These are phyloP conservation scores for Salpingus planirostris DNA, from an alignment of 2,888 invertebrate species.

Conservation along the genomic window DNA sequence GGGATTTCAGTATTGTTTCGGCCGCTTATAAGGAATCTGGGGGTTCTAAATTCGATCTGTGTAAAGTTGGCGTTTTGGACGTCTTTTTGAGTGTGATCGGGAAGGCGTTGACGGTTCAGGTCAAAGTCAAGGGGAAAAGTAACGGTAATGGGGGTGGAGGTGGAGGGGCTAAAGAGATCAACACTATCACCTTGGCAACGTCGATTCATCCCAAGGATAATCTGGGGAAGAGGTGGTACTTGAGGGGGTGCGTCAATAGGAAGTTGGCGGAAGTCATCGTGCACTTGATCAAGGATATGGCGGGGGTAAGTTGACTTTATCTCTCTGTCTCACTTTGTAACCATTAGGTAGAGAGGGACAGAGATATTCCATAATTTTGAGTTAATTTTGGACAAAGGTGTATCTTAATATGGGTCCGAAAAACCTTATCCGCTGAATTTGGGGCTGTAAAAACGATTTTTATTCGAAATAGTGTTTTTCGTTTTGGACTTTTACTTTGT, in stretches of 20 bases:
- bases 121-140: conserved; percentile 66
- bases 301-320: conserved; percentile 55
- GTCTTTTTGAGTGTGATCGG: conserved; percentile 85
- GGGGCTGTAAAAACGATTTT: no score
- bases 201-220: conserved; percentile 51
- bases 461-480: no score
- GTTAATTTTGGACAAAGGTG: no score
- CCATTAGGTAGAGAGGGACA: background rate
- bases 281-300: conserved; percentile 82
- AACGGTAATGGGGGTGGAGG: conserved; percentile 33
- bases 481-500: no score
- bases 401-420: no score
- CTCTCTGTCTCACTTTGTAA: no score
- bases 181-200: conserved; percentile 51
- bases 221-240: conserved; percentile 65
- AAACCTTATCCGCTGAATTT: no score
- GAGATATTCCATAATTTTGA: background rate
- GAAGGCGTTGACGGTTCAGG: conserved; percentile 83
- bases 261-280: conserved; percentile 86
- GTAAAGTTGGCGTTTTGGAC: conserved; percentile 69
- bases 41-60: conserved; percentile 45
- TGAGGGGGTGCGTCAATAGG: conserved; percentile 73
- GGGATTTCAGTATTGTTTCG: conserved; percentile 67
- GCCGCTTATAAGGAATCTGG: conserved; percentile 44
- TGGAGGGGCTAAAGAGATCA: conserved; percentile 43